Conservation (phyloP, 2,113 vertebrate species). For the Hippopotamus amphibius region DNA sequence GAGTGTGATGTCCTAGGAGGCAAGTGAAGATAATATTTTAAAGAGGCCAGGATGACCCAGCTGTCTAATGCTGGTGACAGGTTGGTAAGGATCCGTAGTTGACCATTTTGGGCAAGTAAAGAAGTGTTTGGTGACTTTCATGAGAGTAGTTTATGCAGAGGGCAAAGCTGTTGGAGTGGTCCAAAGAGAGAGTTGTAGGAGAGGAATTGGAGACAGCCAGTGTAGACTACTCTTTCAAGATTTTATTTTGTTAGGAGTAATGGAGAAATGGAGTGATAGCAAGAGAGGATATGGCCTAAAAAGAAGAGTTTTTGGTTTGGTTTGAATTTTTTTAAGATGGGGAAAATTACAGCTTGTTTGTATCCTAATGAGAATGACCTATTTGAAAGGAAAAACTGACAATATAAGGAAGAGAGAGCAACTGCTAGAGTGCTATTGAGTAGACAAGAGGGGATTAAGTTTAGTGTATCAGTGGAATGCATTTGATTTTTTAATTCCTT, state of each 20-base stretch:
- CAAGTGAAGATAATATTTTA: neutral
- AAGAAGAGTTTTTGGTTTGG: neutral
- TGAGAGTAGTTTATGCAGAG: neutral
- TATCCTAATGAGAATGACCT: neutral
- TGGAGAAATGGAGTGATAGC: neutral
- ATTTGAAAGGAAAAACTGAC: neutral
- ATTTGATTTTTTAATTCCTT: neutral
- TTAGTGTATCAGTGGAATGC: neutral
- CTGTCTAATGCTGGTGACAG: neutral
- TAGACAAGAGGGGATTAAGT: neutral
- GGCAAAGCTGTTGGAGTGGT: neutral
- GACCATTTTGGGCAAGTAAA: neutral
- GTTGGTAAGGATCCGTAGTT: neutral
- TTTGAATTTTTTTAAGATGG: neutral
- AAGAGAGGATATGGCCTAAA: neutral
- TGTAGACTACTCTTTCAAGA: neutral
- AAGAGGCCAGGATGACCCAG: neutral
- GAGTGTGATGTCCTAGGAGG: neutral
- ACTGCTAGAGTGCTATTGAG: neutral
- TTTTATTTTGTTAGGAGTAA: neutral
- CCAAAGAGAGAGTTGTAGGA: neutral
- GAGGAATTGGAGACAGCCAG: neutral
- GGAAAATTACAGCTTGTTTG: neutral
- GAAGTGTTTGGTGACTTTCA: neutral
- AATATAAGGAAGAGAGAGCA: neutral